Base-by-base conservation (phyloP, 2,113 vertebrate genomes). In the Dicaeum eximium region DNA sequence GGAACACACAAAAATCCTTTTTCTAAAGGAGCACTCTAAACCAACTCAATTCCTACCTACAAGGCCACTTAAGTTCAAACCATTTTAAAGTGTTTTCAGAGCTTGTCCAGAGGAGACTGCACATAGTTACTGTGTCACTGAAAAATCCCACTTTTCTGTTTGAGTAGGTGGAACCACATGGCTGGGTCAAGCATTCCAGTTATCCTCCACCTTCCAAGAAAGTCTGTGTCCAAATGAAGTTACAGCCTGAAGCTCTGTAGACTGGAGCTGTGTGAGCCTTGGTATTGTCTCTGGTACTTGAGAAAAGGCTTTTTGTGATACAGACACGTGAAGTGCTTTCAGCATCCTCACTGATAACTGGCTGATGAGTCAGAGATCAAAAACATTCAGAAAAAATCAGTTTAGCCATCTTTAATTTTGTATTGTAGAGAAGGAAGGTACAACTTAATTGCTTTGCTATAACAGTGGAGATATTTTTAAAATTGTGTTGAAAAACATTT, bases 401-500 rank as follows among this genome's bases (percentile, higher is more conserved):
- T 87, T 66, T 53, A 75, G 24, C 37, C 9, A 1, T 45, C 42
- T 77, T 69, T 77, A 69, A 19, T 40, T 67, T 80, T 24, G n/a
- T n/a, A 4, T 47, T 86, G 20, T 77, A 42, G 67, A 67, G 73
- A 54, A 86, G 38, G 67, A 80, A 85, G 64, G 28, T 47, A 28
- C 1, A 24, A 33, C 47, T 80, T 48, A 89, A 96, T 89, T 87
- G 78, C 61, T 90, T 86, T 78, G 75, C 40, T 82, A 0, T 75
- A 87, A 25, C 15, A 61, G 47, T 13, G 71, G 83, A 61, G 60
- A 21, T 81, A 31, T 72, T 77, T 90, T 69, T 27, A 35, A 90
- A 88, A 42, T 31, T 22, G 44, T 42, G 33, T 84, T 79, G 72
- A 50, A 82, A 93, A 95, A 65, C 81, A 69, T 80, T 65, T 85